Evolutionary conservation across 2,888 invertebrate species (phyloP).

Genomic region (Nymphalis polychloros): DNA sequence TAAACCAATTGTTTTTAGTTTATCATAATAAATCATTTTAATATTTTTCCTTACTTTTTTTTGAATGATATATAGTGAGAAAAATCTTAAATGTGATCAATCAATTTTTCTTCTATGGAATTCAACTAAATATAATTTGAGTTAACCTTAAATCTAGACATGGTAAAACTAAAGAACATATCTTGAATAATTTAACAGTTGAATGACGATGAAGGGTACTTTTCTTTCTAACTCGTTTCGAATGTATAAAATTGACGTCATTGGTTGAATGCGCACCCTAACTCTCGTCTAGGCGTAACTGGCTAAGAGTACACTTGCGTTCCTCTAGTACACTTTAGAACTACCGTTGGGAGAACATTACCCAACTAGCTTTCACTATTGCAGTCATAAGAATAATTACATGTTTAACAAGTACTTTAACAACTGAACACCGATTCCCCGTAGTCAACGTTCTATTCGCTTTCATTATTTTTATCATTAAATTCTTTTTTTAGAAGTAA

Average conservation of each 20-base stretch:
- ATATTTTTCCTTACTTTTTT: too few relatives aligned
- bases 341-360: constrained; percentile 36
- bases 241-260: constrained; percentile 58
- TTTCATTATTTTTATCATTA: neutral
- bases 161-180: constrained; percentile 17
- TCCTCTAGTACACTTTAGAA: constrained; percentile 39
- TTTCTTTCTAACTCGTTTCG: constrained; percentile 40
- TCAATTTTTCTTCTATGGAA: too few relatives aligned
- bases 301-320: constrained; percentile 38
- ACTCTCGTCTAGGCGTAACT: constrained; percentile 44
- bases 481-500: neutral
- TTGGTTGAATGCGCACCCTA: constrained; percentile 73
- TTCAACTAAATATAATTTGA: neutral
- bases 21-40: too few relatives aligned
- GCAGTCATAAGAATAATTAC: constrained; percentile 28
- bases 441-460: constrained; percentile 15
- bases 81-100: too few relatives aligned
- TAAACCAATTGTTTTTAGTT: too few relatives aligned
- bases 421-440: constrained; percentile 3
- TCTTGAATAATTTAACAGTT: constrained; percentile 33
- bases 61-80: too few relatives aligned
- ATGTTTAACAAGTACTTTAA: constrained; percentile 26
- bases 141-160: constrained; percentile 16
- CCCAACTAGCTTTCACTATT: constrained; percentile 34
- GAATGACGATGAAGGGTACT: constrained; percentile 33